Evolutionary conservation across 2,888 invertebrate genomes (phyloP), one percentile per base, ranked within the genome.

Genomic region (Tortricodes alternella): DNA sequence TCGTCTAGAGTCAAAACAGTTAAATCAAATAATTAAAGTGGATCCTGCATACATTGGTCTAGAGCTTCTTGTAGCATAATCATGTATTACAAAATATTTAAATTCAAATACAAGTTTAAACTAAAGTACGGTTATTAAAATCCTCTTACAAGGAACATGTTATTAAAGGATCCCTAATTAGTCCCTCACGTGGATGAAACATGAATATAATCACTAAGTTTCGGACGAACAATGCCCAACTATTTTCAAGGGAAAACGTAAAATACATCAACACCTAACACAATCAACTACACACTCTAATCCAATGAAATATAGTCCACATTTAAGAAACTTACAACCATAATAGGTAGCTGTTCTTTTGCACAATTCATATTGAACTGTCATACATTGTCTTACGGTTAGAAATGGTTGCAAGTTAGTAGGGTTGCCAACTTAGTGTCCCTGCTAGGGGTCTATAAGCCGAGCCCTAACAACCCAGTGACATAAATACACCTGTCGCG

Each of bases 401-500:
- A n/a, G 37, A 19, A 24, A 37, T 43, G 35, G 5, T 21, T 11
- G 27, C 16, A 19, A 8, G n/a, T 9, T 7, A n/a, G 4, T 6
- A 19, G 39, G 39, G 37, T 35, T 16, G 11, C 16, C 11, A 29
- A 13, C 29, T 44, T 46, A 34, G 34, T 34, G 21, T 13, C 46
- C 46, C 46, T 46, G 21, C 34, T 46, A 21, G 32, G 55, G 56
- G 43, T 50, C 56, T 32, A 32, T 56, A 56, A 56, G 56, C 56
- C 23, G 35, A 35, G 44, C 24, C 27, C 49, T 37, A 50, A 56
- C 49, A 37, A 35, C 9, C 44, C 27, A 16, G 43, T 50, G 56
- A 56, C 56, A 50, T 56, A 56, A 56, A 50, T 56, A 50, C 56
- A 56, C 56, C 56, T 56, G 55, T 48, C 49, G 27, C 38, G 27